Conservation (phyloP, 2,113 vertebrate species). For the Deroptyus accipitrinus region DNA sequence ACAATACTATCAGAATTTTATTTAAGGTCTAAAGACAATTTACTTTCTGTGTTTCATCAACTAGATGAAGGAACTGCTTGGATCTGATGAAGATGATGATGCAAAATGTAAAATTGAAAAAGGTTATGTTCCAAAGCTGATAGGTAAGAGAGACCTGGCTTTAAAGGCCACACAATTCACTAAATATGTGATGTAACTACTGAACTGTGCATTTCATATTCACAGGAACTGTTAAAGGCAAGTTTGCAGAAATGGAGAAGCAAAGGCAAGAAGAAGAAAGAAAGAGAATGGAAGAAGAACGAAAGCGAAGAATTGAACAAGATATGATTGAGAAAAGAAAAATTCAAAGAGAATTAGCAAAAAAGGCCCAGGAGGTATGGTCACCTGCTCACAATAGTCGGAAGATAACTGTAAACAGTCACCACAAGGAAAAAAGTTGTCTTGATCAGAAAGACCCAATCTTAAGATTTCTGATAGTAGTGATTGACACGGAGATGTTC, state of each 20-base stretch:
- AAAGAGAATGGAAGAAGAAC: slow-evolving; percentile 89
- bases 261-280: slow-evolving; percentile 90
- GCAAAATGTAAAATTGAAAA: slow-evolving; percentile 86
- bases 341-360: slow-evolving; percentile 92
- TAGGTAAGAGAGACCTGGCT: slow-evolving; percentile 78
- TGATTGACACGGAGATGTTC: background rate
- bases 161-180: background rate
- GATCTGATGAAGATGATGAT: slow-evolving; percentile 93
- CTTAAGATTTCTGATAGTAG: background rate
- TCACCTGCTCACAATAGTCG: background rate
- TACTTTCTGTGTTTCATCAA: slow-evolving; percentile 32
- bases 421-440: background rate
- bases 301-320: slow-evolving; percentile 89
- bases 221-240: slow-evolving; percentile 96
- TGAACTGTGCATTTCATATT: background rate
- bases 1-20: background rate
- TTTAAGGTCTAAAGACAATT: background rate
- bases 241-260: slow-evolving; percentile 98
- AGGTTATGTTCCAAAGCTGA: slow-evolving; percentile 95
- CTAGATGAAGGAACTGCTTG: slow-evolving; percentile 90
- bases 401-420: background rate
- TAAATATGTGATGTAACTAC: background rate
- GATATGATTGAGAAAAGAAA: slow-evolving; percentile 93
- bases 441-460: background rate
- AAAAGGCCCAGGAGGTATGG: slow-evolving; percentile 88